Evolutionary conservation across 2,797 vertebrate species (phyloP).

Genomic region (Pseudotriccus pelzelni): DNA sequence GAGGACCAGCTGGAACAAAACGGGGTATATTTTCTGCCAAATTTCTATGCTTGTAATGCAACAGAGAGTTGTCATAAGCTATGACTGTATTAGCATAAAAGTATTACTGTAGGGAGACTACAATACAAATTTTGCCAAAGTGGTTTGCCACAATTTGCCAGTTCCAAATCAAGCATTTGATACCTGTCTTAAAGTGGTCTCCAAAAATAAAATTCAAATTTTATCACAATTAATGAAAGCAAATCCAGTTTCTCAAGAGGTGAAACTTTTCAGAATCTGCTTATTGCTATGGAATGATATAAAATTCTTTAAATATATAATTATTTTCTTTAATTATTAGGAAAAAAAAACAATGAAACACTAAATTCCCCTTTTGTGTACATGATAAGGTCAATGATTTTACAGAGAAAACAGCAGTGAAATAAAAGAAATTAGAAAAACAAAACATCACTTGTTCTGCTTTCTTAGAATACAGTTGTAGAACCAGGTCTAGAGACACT

Average conservation of each 20-base stretch:
- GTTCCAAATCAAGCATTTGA: not conserved
- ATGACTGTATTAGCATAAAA: not conserved
- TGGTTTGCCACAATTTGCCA: not conserved
- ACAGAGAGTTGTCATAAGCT: not conserved
- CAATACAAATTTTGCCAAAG: not conserved
- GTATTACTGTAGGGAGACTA: not conserved
- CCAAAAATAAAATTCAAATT: not conserved
- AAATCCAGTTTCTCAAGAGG: not conserved
- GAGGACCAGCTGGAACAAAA: not conserved
- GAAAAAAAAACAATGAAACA: not conserved
- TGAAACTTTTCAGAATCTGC: not conserved
- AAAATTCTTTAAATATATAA: not conserved
- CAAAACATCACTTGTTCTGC: accelerated
- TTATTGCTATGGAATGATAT: not conserved
- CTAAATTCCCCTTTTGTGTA: not conserved
- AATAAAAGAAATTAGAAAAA: not conserved
- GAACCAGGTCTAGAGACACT: not conserved
- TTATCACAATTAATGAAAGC: not conserved
- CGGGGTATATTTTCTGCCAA: not conserved
- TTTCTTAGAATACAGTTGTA: not conserved
- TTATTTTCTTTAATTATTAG: not conserved
- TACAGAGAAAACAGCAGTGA: not conserved
- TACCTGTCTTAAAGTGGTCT: not conserved
- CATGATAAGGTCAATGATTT: not conserved
- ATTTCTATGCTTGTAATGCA: not conserved